Base-by-base conservation (phyloP, 2,888 invertebrate genomes). In the Pandemis cinnamomeana region DNA sequence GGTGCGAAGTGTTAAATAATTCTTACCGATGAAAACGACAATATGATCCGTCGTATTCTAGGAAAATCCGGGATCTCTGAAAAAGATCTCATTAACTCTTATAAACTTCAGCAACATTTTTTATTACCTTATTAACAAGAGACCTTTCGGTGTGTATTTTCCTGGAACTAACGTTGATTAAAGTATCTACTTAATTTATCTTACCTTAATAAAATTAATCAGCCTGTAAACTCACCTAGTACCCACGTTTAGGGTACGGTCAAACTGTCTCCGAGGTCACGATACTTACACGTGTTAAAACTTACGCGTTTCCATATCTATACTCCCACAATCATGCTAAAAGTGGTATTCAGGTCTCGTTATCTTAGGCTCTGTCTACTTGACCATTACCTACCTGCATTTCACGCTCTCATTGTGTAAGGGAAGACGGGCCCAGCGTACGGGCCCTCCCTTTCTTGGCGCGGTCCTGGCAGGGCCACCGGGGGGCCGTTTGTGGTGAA, bases 181-280 rank as follows among this genome's bases (percentile, higher is more conserved):
- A 62, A 42, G n/a, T 41, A 42, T n/a, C 42, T 11, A 62, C 66
- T 66, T 70, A 75, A 75, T 75, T 72, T 70, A 70, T 68, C 69
- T 72, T 62, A 27, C 61, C 44, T 61, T 66, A 60, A 75, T 71
- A 42, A 63, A 72, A 72, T 76, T 76, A 75, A 76, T 76, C 76
- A 71, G 67, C 42, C 42, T 64, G 7, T n/a, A 62, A 41, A 11
- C 36, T 44, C 44, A 62, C 62, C 42, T n/a, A 44, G 13, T 51
- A n/a, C 51, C 51, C 51, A 13, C 51, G 51, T 13, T 15, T 44
- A 55, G 53, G 15, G 7, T 53, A 8, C 7, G 15, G 20, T 8
- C 20, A 55, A 15, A 55, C 53, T 15, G 53, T 2, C 15, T 7
- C 20, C 7, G 8, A 7, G 15, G 7, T 7, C n/a, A 51, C 11